Percentiles rank a stretch among this genome's conserved stretches.
Conservation (phyloP, 2,888 invertebrate species). For the Vannuccia rotundouncinata region DNA sequence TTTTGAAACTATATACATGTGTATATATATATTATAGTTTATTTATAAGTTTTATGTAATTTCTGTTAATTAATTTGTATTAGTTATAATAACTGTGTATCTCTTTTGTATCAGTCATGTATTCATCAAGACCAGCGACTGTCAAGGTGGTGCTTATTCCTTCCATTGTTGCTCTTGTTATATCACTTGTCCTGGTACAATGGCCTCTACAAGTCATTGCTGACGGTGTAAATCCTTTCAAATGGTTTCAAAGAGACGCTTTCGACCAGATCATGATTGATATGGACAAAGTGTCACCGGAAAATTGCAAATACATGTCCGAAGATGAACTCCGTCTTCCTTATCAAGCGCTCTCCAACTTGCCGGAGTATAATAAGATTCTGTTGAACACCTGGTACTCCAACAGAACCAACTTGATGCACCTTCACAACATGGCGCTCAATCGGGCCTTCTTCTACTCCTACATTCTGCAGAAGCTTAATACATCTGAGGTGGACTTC, state of each 20-base stretch:
- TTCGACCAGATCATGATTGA: slow-evolving; percentile 79
- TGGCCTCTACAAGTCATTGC: no score
- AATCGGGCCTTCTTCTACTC: slow-evolving; percentile 70
- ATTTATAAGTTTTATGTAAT: no score
- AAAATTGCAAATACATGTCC: slow-evolving; percentile 83
- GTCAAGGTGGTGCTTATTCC: no score
- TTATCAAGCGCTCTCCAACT: slow-evolving; percentile 76
- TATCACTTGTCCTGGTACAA: no score
- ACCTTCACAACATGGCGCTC: slow-evolving; percentile 91
- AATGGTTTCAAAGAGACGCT: slow-evolving; percentile 81
- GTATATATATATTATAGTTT: no score
- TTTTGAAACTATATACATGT: no score
- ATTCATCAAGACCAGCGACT: no score
- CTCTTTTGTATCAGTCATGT: no score
- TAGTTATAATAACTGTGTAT: no score
- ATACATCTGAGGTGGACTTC: slow-evolving; percentile 45
- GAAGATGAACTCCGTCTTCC: slow-evolving; percentile 75
- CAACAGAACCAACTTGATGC: slow-evolving; percentile 82
- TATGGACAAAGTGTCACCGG: slow-evolving; percentile 73
- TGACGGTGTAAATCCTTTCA: no score
- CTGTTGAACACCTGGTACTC: slow-evolving; percentile 36
- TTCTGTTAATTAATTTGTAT: no score
- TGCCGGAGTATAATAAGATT: slow-evolving; percentile 73
- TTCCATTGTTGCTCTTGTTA: no score
- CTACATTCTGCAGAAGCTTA: slow-evolving; percentile 45